phyloP scores from a whole-genome alignment of 2,888 invertebrate species.

The Anaspis maculata region DNA sequence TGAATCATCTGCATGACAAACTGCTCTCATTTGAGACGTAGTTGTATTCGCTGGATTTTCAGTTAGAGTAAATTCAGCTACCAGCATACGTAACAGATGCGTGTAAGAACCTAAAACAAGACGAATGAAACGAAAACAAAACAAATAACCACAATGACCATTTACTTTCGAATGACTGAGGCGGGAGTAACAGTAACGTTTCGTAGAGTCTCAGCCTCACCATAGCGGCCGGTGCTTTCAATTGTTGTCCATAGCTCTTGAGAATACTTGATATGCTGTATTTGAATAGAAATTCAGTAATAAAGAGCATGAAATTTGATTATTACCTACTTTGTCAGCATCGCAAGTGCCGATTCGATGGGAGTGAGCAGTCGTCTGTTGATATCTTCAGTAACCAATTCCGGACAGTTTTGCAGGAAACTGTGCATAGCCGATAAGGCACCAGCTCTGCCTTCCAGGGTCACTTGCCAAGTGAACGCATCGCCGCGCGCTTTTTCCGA shows the following conservation, averaged over 20 bases:
- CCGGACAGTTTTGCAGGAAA: conserved; percentile 83
- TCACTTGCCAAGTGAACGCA: conserved; percentile 99
- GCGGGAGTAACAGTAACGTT: conserved; percentile 68
- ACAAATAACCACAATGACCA: conserved; percentile 3
- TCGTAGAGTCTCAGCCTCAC: conserved; percentile 89
- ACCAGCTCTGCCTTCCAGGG: conserved; percentile 91
- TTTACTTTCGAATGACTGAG: conserved; percentile 70
- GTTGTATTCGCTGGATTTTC: conserved; percentile 91
- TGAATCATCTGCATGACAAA: conserved; percentile 83
- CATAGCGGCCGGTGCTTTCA: conserved; percentile 92
- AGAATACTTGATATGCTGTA: conserved; percentile 74
- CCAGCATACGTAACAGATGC: conserved; percentile 80
- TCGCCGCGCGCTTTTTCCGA: conserved; percentile 94
- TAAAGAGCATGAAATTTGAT: neutral
- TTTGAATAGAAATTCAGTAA: too few relatives aligned
- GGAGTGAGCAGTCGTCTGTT: conserved; percentile 81
- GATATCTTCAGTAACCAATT: conserved; percentile 87
- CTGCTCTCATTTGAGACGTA: conserved; percentile 69
- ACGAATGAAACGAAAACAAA: conserved; percentile 2
- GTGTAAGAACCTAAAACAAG: conserved; percentile 61
- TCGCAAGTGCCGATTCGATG: conserved; percentile 90
- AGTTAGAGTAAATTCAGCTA: conserved; percentile 89
- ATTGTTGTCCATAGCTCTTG: conserved; percentile 81
- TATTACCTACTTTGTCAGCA: conserved; percentile 76
- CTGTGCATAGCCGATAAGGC: conserved; percentile 94